phyloP scores from a whole-genome alignment of 2,888 invertebrate genomes.

The Gortyna flavago region DNA sequence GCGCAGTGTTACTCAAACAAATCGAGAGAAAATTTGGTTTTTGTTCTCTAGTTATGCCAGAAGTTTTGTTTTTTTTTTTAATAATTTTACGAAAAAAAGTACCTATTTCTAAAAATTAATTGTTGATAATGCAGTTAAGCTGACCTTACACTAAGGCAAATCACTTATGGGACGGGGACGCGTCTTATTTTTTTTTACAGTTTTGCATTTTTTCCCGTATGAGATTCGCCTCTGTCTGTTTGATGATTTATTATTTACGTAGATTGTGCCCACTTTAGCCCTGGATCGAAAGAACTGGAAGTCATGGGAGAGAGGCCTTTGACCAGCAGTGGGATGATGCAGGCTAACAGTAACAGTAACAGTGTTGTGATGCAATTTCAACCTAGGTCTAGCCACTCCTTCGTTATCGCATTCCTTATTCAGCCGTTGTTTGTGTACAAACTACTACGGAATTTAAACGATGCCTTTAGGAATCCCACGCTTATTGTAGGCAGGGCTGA shows the following conservation, averaged over 20 bases:
- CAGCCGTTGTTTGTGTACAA: background rate
- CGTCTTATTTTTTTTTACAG: background rate
- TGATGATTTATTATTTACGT: no score
- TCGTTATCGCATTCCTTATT: background rate
- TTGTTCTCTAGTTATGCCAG: background rate
- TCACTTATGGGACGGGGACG: background rate
- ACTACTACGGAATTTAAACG: slow-evolving; percentile 24
- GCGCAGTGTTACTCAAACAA: background rate
- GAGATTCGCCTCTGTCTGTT: background rate
- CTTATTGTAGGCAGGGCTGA: background rate
- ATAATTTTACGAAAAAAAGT: background rate
- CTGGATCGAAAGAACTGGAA: no score
- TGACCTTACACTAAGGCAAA: background rate
- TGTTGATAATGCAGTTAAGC: background rate
- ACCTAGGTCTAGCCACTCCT: background rate
- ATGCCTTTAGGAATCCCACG: slow-evolving; percentile 12
- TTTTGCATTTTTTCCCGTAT: background rate
- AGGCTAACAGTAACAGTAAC: no score
- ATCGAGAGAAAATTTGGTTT: background rate
- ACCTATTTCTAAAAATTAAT: no score
- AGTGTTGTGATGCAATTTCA: slow-evolving; percentile 26
- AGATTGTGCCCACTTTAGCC: no score
- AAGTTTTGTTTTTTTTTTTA: background rate
- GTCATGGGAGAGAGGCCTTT: no score
- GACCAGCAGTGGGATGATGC: no score